These are phyloP conservation scores for Acanthurus tractus DNA, from an alignment of 2,797 vertebrate genomes.

Conservation along the genomic window DNA sequence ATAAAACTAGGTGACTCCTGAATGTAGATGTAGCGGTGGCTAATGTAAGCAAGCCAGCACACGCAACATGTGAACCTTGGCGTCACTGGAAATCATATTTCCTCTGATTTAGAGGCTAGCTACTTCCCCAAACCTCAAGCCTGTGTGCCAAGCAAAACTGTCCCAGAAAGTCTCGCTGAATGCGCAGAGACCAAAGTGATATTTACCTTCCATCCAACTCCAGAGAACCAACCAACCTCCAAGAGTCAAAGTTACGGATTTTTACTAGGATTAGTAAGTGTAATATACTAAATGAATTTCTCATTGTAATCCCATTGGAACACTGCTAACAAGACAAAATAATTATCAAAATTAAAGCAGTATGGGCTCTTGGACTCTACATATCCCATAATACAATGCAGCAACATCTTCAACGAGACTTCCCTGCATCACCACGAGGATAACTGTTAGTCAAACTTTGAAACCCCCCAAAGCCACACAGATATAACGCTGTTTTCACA, in stretches of 20 bases:
- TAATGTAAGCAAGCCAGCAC: not conserved
- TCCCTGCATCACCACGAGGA: not conserved
- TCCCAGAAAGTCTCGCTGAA: not conserved
- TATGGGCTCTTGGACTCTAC: not conserved
- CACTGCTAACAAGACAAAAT: not conserved
- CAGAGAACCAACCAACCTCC: too few relatives aligned
- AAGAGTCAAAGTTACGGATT: not conserved
- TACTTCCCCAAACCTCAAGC: not conserved
- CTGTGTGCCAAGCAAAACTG: not conserved
- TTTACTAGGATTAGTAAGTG: not conserved
- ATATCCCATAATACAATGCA: conserved; percentile 1
- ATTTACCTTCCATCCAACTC: too few relatives aligned
- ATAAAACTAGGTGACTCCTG: too few relatives aligned
- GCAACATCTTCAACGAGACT: not conserved
- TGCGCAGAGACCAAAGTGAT: not conserved
- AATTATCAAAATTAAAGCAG: not conserved
- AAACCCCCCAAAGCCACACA: not conserved
- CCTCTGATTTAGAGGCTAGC: not conserved
- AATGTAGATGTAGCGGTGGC: not conserved
- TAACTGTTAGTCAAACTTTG: not conserved
- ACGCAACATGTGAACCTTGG: not conserved
- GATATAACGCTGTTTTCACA: not conserved
- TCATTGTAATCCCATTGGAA: not conserved
- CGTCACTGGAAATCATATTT: not conserved
- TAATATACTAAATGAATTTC: not conserved